phyloP scores from a whole-genome alignment of 1,140 invertebrate genomes.

The Apis cerana region DNA sequence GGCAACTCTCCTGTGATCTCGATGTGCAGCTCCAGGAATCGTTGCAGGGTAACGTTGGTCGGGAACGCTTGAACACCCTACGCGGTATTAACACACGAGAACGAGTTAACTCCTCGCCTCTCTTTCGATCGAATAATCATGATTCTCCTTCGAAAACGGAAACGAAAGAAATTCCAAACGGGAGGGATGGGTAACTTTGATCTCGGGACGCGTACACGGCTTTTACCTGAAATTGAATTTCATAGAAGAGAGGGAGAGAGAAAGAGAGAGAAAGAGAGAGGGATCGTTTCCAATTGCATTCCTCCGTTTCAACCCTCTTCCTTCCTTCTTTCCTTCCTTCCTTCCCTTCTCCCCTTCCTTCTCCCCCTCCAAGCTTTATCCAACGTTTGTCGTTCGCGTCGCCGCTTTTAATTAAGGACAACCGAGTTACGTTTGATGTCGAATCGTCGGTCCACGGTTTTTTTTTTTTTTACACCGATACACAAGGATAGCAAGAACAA shows the following conservation, averaged over 20 bases:
- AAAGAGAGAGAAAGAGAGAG: too few species aligned
- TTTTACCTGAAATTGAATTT: conserved; percentile 28
- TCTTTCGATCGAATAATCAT: conserved; percentile 9
- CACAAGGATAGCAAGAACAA: conserved; percentile 6
- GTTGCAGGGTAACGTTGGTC: conserved; percentile 96
- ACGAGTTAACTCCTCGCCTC: background rate
- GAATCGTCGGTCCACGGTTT: background rate
- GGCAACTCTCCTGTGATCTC: conserved; percentile 95
- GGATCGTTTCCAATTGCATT: background rate
- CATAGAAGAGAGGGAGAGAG: background rate
- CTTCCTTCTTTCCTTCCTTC: background rate
- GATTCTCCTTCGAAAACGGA: background rate
- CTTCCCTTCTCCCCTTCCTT: too few species aligned
- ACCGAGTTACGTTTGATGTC: conserved; percentile 10
- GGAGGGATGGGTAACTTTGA: background rate
- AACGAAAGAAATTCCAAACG: conserved; percentile 7
- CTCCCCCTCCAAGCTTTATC: background rate
- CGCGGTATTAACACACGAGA: conserved; percentile 10
- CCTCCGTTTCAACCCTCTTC: background rate
- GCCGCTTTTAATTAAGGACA: conserved; percentile 16
- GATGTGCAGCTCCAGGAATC: conserved; percentile 97
- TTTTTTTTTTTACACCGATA: too few species aligned
- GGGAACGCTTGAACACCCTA: conserved; percentile 96
- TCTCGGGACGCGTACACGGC: background rate
- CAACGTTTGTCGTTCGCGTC: background rate